These are phyloP conservation scores for Atlantisia rogersi DNA, from an alignment of 2,113 vertebrate species.

Conservation along the genomic window DNA sequence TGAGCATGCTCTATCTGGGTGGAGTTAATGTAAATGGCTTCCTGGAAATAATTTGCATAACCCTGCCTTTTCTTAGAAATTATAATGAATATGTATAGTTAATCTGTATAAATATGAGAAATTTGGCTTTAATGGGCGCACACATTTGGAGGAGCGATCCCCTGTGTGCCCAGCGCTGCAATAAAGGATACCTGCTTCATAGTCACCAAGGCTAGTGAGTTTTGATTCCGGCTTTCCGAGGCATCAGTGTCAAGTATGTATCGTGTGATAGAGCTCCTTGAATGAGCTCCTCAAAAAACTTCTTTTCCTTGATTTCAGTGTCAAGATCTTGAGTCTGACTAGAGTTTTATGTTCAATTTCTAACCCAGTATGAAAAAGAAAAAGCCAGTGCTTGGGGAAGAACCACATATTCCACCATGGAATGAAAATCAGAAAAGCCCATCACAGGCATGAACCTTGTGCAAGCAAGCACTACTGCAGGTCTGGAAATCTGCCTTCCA, in stretches of 20 bases:
- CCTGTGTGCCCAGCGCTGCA: too few relatives aligned
- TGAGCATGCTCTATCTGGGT: too few relatives aligned
- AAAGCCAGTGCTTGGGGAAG: not conserved
- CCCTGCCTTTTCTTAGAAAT: too few relatives aligned
- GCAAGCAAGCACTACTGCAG: not conserved
- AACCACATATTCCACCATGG: not conserved
- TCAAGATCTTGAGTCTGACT: not conserved
- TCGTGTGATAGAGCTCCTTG: not conserved
- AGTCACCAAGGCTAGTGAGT: too few relatives aligned
- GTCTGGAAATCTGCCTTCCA: not conserved
- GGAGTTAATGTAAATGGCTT: too few relatives aligned
- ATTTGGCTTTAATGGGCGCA: too few relatives aligned
- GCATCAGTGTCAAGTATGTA: not conserved
- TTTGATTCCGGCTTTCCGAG: too few relatives aligned
- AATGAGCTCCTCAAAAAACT: not conserved
- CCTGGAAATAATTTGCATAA: too few relatives aligned
- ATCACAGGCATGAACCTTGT: not conserved
- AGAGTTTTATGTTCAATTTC: not conserved
- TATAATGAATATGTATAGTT: too few relatives aligned
- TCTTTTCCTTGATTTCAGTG: not conserved
- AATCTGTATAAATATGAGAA: too few relatives aligned
- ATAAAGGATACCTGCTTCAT: too few relatives aligned
- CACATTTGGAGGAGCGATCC: too few relatives aligned
- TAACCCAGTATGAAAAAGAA: not conserved
- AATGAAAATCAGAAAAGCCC: not conserved